Percentiles rank a stretch among this genome's conserved stretches.
phyloP scores from a whole-genome alignment of 2,888 invertebrate genomes.

The Drosophila nigricruria region DNA sequence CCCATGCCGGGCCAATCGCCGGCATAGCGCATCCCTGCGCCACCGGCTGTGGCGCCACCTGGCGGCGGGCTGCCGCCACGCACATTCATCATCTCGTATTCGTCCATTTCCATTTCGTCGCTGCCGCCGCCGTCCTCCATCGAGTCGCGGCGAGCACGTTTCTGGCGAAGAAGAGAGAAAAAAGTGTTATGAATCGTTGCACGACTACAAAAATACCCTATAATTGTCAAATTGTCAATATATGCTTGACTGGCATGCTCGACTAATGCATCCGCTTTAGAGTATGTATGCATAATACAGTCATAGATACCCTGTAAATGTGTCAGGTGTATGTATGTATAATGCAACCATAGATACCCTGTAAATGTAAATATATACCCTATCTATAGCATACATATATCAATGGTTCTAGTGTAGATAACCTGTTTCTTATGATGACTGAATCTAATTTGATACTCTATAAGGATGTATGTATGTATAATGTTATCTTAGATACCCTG shows the following conservation, averaged over 20 bases:
- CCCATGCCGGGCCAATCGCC: slow-evolving; percentile 53
- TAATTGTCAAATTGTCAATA: neutral
- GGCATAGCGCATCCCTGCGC: slow-evolving; percentile 8
- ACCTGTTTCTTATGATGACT: too few relatives aligned
- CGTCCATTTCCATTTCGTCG: slow-evolving; percentile 86
- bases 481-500: too few relatives aligned
- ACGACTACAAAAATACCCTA: neutral
- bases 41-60: slow-evolving; percentile 26
- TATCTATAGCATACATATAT: neutral
- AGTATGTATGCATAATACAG: too few relatives aligned
- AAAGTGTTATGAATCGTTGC: too few relatives aligned
- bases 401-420: too few relatives aligned
- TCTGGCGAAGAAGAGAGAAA: slow-evolving; percentile 37
- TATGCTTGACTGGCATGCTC: neutral
- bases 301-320: neutral
- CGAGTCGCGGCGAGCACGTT: slow-evolving; percentile 57
- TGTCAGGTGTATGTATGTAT: neutral
- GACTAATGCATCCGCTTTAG: too few relatives aligned
- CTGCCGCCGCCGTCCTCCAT: slow-evolving; percentile 70
- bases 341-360: neutral
- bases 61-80: slow-evolving; percentile 90
- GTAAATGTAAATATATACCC: neutral
- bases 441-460: too few relatives aligned
- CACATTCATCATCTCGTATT: slow-evolving; percentile 92
- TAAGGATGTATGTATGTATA: too few relatives aligned